Evolutionary conservation across 2,888 invertebrate species (phyloP), one percentile per base, ranked within the genome.

Genomic region (Meandrusa payeni): DNA sequence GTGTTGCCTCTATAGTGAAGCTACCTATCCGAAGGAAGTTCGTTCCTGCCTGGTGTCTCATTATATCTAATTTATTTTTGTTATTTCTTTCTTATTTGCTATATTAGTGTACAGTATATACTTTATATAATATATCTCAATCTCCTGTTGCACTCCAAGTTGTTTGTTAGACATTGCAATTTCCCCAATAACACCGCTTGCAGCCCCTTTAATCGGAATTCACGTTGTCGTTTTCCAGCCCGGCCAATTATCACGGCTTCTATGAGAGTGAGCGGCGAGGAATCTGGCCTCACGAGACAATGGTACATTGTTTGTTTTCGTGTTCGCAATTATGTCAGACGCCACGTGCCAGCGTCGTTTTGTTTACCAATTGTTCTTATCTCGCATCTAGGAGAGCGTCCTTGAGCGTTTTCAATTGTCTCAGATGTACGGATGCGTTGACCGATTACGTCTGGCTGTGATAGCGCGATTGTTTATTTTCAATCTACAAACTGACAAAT

Each of bases 331-430:
- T 47, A 51, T 50, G 51, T 47, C 42, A 26, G 29, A 36, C 26
- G 39, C 19, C 29, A 39, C 34, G 42, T 41, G 78, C 57, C 50
- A 39, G 43, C 27, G n/a, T 46, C 55, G 46, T 61, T 65, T 70
- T 81, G 80, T 81, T 81, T 81, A 80, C 80, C 71, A 69, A 75
- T 71, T 73, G 79, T 79, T 71, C 64, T 67, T 76, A 77, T 78
- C 77, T 74, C 50, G 46, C 57, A 69, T 74, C 76, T 72, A 76
- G 73, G 55, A 60, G 59, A 11, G 49, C 67, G 80, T 77, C 80
- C 80, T 80, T 79, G 71, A 51, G 54, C 48, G 52, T 48, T 54
- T 59, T 55, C 55, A 57, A 60, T 59, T 58, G 57, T 57, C 51
- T 41, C 41, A 2, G 41, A 28, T 41, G 27, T 22, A 2, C 26